Conservation (phyloP, 2,888 invertebrate species). For the Caenorhabditis sulstoni region DNA sequence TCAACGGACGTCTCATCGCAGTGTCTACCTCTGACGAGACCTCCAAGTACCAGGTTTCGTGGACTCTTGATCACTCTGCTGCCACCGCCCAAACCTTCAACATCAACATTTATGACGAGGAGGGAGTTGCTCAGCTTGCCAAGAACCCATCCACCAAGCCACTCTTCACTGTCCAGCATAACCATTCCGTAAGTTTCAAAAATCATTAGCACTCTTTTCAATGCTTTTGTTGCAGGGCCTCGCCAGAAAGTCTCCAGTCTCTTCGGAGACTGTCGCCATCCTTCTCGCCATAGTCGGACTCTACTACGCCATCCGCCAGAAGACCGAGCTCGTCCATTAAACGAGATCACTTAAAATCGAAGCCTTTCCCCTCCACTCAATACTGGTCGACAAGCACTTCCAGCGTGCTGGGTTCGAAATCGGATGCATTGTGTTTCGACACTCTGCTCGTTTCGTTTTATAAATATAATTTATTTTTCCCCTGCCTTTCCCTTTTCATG, state of each 20-base stretch:
- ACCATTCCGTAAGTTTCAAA: conserved; percentile 84
- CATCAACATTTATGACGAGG: conserved; percentile 91
- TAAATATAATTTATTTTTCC: conserved; percentile 44
- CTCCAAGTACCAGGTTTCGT: conserved; percentile 91
- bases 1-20: conserved; percentile 90
- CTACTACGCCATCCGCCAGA: conserved; percentile 75
- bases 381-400: conserved; percentile 39
- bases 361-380: conserved; percentile 3
- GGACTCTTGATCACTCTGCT: conserved; percentile 91
- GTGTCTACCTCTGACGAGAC: conserved; percentile 88
- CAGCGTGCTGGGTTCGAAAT: conserved; percentile 24
- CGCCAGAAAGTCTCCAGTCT: conserved; percentile 71
- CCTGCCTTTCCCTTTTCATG: conserved; percentile 12
- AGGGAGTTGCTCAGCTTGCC: conserved; percentile 90
- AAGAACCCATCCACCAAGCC: conserved; percentile 86
- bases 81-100: conserved; percentile 89
- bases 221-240: conserved; percentile 66
- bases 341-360: not conserved
- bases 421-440: not conserved
- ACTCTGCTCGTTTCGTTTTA: conserved; percentile 17
- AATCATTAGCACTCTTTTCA: not conserved
- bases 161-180: conserved; percentile 86
- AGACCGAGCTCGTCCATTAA: conserved; percentile 70
- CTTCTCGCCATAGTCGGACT: conserved; percentile 68
- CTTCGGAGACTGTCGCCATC: conserved; percentile 75